phyloP scores from a whole-genome alignment of 2,888 invertebrate genomes.

The Metellina segmentata region DNA sequence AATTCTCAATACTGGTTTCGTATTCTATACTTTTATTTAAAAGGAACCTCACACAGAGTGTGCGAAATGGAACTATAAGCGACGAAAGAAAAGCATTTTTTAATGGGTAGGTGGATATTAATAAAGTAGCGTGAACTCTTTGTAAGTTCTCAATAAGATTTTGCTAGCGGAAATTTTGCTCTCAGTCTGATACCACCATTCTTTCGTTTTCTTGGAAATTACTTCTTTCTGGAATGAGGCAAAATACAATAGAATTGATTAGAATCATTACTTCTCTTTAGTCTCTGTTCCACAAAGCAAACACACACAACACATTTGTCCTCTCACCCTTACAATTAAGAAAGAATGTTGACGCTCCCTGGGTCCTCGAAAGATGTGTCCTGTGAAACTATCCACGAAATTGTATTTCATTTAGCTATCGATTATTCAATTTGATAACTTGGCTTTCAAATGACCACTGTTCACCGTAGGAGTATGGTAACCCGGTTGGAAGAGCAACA shows the following conservation, averaged over 20 bases:
- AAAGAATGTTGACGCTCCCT: constrained; percentile 19
- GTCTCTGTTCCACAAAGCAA: constrained; percentile 71
- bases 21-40: no score
- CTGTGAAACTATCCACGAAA: not conserved
- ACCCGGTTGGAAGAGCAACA: no score
- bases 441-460: not conserved
- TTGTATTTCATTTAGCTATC: constrained; percentile 7
- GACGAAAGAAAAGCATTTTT: no score
- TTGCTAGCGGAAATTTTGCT: no score
- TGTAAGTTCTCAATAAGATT: no score
- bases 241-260: constrained; percentile 73
- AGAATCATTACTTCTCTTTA: constrained; percentile 73
- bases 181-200: no score
- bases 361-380: constrained; percentile 5
- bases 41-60: no score
- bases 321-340: constrained; percentile 43
- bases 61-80: no score
- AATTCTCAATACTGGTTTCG: no score
- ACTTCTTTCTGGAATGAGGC: constrained; percentile 69
- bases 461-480: no score
- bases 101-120: no score
- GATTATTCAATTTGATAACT: not conserved
- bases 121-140: no score
- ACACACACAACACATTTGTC: constrained; percentile 66
- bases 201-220: constrained; percentile 56